A percentile compares a stretch with the other conserved stretches of the same genome.
phyloP scores from a whole-genome alignment of 1,140 invertebrate species.

The Drosophila funebris region DNA sequence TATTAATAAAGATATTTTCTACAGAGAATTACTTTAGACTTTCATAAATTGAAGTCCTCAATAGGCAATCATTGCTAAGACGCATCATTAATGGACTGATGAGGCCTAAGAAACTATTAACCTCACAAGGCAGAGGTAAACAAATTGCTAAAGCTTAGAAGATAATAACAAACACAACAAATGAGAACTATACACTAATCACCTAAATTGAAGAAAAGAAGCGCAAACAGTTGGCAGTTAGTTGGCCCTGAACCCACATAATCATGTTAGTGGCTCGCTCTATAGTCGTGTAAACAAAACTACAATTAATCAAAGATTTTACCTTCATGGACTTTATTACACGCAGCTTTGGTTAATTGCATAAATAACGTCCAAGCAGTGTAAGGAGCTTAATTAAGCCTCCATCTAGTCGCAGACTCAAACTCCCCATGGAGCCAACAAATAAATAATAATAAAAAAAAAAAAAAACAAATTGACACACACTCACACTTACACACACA shows the following conservation, averaged over 20 bases:
- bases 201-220: slow-evolving; percentile 34
- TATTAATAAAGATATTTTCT: neutral
- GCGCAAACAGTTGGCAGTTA: slow-evolving; percentile 1
- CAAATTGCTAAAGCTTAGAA: slow-evolving; percentile 59
- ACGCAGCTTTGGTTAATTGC: slow-evolving; percentile 78
- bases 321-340: slow-evolving; percentile 69
- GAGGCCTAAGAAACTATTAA: slow-evolving; percentile 51
- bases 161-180: slow-evolving; percentile 10
- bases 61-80: slow-evolving; percentile 3
- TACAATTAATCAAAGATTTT: slow-evolving; percentile 82
- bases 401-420: slow-evolving; percentile 29
- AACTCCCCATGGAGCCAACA: slow-evolving; percentile 64
- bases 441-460: slow-evolving; percentile 80
- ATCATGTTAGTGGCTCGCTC: slow-evolving; percentile 47
- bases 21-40: neutral
- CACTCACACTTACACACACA: slow-evolving; percentile 35
- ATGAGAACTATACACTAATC: slow-evolving; percentile 51
- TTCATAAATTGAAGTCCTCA: neutral
- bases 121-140: slow-evolving; percentile 33
- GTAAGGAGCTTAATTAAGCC: slow-evolving; percentile 67
- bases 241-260: slow-evolving; percentile 45
- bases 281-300: slow-evolving; percentile 73
- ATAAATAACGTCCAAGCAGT: slow-evolving; percentile 63
- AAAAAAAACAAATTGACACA: slow-evolving; percentile 77
- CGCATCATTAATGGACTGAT: slow-evolving; percentile 60